These are phyloP conservation scores for Ruditapes philippinarum DNA, from an alignment of 1,140 invertebrate species.

Conservation along the genomic window DNA sequence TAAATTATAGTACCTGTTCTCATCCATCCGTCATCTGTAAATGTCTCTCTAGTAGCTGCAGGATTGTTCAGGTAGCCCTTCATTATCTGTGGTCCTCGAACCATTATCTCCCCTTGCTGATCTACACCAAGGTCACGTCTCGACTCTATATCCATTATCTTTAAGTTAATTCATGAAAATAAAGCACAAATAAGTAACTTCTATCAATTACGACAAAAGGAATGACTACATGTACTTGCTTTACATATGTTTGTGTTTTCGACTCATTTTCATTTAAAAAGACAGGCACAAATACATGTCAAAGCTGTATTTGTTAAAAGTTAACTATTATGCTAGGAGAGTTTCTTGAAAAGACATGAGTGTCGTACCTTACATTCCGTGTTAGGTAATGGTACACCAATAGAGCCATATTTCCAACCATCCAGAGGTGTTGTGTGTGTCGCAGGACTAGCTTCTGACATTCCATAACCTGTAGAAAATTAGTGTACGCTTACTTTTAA, in stretches of 20 bases:
- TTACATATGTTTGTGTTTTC: too few relatives aligned
- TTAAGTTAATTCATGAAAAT: too few relatives aligned
- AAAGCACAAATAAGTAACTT: too few relatives aligned
- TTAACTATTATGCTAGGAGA: too few relatives aligned
- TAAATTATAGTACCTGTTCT: constrained; percentile 91
- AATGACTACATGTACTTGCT: too few relatives aligned
- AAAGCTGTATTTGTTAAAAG: too few relatives aligned
- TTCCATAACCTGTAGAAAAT: constrained; percentile 87
- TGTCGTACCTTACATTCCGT: constrained; percentile 91
- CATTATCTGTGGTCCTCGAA: constrained; percentile 85
- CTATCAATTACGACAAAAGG: too few relatives aligned
- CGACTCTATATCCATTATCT: constrained; percentile 81
- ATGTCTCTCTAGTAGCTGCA: constrained; percentile 90
- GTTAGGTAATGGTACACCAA: constrained; percentile 90
- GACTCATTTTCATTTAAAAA: too few relatives aligned
- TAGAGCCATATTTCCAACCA: constrained; percentile 88
- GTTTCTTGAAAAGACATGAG: too few relatives aligned
- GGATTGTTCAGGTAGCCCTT: constrained; percentile 92
- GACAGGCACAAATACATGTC: too few relatives aligned
- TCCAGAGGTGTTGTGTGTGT: constrained; percentile 73
- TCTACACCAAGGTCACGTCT: constrained; percentile 56
- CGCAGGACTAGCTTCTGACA: constrained; percentile 87
- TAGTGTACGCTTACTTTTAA: too few relatives aligned
- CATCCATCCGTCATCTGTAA: constrained; percentile 92
- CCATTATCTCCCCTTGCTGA: constrained; percentile 85